These are phyloP conservation scores for Lottia gigantea DNA, from an alignment of 2,888 invertebrate species.

Conservation along the genomic window DNA sequence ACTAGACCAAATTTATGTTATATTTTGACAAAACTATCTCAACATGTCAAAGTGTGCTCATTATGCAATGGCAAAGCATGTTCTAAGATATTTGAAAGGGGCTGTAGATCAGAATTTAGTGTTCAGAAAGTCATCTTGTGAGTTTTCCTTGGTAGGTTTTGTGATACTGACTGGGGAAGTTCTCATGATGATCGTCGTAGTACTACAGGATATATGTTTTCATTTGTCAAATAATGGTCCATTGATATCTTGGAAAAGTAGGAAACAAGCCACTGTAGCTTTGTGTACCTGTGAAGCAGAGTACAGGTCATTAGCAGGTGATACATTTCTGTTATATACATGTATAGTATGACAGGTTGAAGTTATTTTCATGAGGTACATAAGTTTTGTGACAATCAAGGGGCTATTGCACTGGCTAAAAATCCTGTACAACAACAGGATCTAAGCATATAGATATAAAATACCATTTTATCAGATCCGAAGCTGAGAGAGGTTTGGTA, in stretches of 20 bases:
- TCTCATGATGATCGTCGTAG: constrained; percentile 2
- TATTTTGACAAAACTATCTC: constrained; percentile 25
- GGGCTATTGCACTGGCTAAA: constrained; percentile 24
- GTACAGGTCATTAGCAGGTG: constrained; percentile 38
- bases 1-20: constrained; percentile 27
- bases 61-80: neutral
- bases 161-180: too few relatives aligned
- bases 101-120: constrained; percentile 6
- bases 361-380: neutral
- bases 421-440: constrained; percentile 30
- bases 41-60: constrained; percentile 22
- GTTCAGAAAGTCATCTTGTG: constrained; percentile 19
- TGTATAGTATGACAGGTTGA: neutral
- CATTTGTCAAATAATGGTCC: constrained; percentile 16
- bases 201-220: constrained; percentile 25
- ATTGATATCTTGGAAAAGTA: constrained; percentile 28
- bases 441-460: constrained; percentile 38
- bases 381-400: constrained; percentile 37
- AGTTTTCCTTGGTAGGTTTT: too few relatives aligned
- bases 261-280: constrained; percentile 34
- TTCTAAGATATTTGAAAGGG: constrained; percentile 18
- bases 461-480: constrained; percentile 30
- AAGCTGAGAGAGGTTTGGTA: neutral
- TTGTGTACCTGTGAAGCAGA: constrained; percentile 41
- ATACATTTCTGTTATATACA: constrained; percentile 11